These are phyloP conservation scores for Ispidina lecontei DNA, from an alignment of 2,797 vertebrate species.

Conservation along the genomic window DNA sequence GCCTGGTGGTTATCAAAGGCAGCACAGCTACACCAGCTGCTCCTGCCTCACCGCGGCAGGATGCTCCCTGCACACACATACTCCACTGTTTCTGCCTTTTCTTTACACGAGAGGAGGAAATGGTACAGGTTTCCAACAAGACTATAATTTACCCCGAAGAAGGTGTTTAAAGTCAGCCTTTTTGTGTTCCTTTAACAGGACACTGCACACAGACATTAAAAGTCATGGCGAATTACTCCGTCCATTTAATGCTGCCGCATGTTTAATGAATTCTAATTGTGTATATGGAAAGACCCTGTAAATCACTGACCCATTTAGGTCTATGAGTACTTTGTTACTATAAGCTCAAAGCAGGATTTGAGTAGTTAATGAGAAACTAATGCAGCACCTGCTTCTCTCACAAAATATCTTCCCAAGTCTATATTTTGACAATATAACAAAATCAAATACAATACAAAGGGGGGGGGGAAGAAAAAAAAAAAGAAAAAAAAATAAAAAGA, in stretches of 20 bases:
- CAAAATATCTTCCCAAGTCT: conserved; percentile 57
- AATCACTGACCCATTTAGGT: conserved; percentile 65
- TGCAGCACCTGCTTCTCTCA: conserved; percentile 72
- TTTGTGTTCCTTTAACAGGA: conserved; percentile 57
- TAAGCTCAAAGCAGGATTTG: conserved; percentile 73
- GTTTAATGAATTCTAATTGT: conserved; percentile 71
- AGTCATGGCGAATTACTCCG: conserved; percentile 15
- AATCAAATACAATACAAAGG: conserved; percentile 34
- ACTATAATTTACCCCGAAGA: conserved; percentile 43
- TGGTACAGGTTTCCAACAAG: conserved; percentile 47
- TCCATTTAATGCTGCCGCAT: conserved; percentile 57
- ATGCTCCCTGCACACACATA: not conserved
- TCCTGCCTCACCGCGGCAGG: conserved; percentile 26
- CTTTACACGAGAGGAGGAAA: not conserved
- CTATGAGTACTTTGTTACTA: conserved; percentile 59
- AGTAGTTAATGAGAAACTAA: conserved; percentile 76
- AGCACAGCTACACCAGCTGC: conserved; percentile 39
- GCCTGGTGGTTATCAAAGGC: conserved; percentile 74
- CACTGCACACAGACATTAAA: conserved; percentile 43
- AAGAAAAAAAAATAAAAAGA: not conserved
- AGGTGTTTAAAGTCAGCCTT: conserved; percentile 54
- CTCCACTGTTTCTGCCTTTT: conserved; percentile 1
- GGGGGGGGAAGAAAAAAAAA: too few species aligned
- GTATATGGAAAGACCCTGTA: conserved; percentile 55
- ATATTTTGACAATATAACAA: conserved; percentile 54